Evolutionary conservation across 1,140 invertebrate species (phyloP).

Genomic region (Halesus radiatus): DNA sequence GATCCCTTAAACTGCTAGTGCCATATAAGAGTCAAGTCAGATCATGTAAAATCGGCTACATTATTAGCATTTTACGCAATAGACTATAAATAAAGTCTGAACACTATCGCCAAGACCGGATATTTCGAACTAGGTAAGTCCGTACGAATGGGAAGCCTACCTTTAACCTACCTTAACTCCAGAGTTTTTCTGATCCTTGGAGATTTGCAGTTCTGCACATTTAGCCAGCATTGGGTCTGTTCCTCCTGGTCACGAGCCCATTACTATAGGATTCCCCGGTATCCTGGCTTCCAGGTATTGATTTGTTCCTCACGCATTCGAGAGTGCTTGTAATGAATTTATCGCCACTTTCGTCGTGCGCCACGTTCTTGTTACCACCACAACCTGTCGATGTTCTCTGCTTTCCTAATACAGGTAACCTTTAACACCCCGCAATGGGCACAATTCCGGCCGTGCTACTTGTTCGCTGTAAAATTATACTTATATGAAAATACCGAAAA

Average conservation of each 20-base stretch:
- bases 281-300: slow-evolving; percentile 27
- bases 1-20: too few species aligned
- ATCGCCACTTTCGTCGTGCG: slow-evolving; percentile 38
- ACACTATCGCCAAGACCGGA: too few species aligned
- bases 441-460: slow-evolving; percentile 29
- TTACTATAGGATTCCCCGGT: slow-evolving; percentile 9
- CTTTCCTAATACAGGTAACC: slow-evolving; percentile 26
- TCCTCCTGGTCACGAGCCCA: slow-evolving; percentile 14
- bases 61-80: too few species aligned
- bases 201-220: not conserved
- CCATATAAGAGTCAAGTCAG: too few species aligned
- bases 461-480: not conserved
- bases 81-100: too few species aligned
- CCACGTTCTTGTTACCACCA: slow-evolving; percentile 32
- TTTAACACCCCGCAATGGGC: slow-evolving; percentile 22
- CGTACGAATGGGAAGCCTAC: too few species aligned
- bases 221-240: not conserved
- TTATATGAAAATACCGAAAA: too few species aligned
- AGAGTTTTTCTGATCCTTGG: too few species aligned
- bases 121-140: too few species aligned
- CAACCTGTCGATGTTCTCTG: not conserved
- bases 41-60: too few species aligned
- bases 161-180: too few species aligned
- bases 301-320: slow-evolving; percentile 38
- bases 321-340: slow-evolving; percentile 38